A percentile compares a stretch with the other conserved stretches of the same genome.
Evolutionary conservation across 2,797 vertebrate genomes (phyloP).

Genomic region (Urosaurus nigricauda): DNA sequence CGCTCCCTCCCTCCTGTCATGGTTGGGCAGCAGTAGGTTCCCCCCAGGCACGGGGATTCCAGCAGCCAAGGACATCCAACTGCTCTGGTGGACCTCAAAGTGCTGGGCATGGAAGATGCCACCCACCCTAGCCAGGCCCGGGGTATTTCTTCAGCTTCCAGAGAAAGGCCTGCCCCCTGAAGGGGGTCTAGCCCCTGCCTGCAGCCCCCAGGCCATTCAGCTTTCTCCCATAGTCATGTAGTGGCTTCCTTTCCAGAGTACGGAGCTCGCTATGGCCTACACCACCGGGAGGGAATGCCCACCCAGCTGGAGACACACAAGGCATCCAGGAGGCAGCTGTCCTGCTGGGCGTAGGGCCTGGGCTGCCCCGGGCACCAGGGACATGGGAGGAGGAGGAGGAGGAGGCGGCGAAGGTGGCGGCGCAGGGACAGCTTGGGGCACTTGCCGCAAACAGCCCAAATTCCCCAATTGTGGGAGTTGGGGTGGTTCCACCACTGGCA

Average conservation of each 20-base stretch:
- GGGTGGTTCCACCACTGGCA: constrained; percentile 74
- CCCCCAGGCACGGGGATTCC: constrained; percentile 78
- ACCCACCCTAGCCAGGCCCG: constrained; percentile 69
- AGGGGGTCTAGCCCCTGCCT: constrained; percentile 63
- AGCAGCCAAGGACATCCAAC: constrained; percentile 71
- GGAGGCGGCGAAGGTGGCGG: constrained; percentile 69
- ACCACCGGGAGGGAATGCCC: constrained; percentile 65
- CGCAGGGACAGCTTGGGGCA: constrained; percentile 49
- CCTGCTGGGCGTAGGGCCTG: constrained; percentile 70
- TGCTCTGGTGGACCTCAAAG: constrained; percentile 74
- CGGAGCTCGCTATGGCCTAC: constrained; percentile 72
- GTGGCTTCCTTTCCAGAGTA: constrained; percentile 73
- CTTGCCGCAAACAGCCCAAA: constrained; percentile 72
- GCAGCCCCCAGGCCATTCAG: constrained; percentile 65
- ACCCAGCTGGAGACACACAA: constrained; percentile 69
- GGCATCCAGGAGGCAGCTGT: constrained; percentile 67
- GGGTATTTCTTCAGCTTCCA: constrained; percentile 68
- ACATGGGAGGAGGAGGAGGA: no score
- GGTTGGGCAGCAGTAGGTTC: constrained; percentile 65
- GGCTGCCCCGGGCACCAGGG: constrained; percentile 73
- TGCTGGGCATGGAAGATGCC: constrained; percentile 72
- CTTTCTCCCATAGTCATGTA: constrained; percentile 74
- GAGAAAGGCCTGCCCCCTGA: constrained; percentile 68
- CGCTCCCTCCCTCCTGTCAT: constrained; percentile 56
- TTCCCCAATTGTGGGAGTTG: constrained; percentile 75